A percentile compares a stretch with the other conserved stretches of the same genome.
Conservation (phyloP, 1,140 invertebrate genomes). For the Heterodera schachtii region DNA sequence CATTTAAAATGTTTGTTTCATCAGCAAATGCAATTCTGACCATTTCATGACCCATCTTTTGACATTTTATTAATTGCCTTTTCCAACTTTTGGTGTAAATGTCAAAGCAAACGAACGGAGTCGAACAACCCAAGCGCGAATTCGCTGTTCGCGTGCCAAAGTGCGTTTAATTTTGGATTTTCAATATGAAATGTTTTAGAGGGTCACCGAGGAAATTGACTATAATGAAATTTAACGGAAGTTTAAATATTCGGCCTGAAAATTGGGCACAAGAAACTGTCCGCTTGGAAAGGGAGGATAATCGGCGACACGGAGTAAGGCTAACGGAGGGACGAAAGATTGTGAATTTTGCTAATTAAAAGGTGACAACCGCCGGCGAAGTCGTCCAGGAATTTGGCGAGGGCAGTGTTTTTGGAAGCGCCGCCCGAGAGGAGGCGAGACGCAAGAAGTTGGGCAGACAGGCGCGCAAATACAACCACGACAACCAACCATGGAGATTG, state of each 20-base stretch:
- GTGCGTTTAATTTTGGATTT: constrained; percentile 40
- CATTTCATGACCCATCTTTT: background rate
- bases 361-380: constrained; percentile 34
- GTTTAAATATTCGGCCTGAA: constrained; percentile 55
- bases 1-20: background rate
- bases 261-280: constrained; percentile 43
- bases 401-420: constrained; percentile 60
- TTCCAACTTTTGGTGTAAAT: background rate
- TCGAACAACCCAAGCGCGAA: constrained; percentile 29
- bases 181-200: background rate
- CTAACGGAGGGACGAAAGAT: background rate
- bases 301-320: constrained; percentile 40
- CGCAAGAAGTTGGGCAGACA: constrained; percentile 62
- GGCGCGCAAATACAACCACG: constrained; percentile 50
- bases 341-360: too few species aligned
- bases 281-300: constrained; percentile 57
- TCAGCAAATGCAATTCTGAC: background rate
- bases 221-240: constrained; percentile 60
- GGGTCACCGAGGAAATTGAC: constrained; percentile 44
- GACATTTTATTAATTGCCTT: background rate
- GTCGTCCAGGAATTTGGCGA: constrained; percentile 59
- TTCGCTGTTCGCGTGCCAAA: constrained; percentile 39
- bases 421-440: constrained; percentile 61
- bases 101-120: constrained; percentile 12
- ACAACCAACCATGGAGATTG: constrained; percentile 61